Evolutionary conservation across 2,797 vertebrate species (phyloP).

Genomic region (Acomys russatus): DNA sequence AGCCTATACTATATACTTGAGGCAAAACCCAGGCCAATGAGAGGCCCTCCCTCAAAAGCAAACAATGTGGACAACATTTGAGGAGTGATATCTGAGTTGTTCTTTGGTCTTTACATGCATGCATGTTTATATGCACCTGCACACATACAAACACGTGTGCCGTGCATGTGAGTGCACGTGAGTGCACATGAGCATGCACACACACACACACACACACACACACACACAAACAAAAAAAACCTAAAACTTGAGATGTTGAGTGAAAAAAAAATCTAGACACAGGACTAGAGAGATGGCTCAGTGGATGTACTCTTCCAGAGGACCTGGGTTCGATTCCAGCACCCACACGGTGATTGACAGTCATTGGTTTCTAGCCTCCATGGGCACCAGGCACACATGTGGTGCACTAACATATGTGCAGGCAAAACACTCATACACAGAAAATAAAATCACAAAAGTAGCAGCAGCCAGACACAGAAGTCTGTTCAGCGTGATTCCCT

Average conservation of each 20-base stretch:
- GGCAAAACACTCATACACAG: background rate
- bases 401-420: background rate
- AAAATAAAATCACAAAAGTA: background rate
- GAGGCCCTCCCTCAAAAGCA: background rate
- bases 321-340: background rate
- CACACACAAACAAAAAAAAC: background rate
- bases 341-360: background rate
- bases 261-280: background rate
- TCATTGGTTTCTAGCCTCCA: no score
- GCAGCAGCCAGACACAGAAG: background rate
- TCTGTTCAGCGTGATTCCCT: background rate
- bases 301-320: background rate
- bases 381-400: background rate
- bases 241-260: background rate
- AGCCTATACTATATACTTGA: background rate
- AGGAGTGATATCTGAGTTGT: background rate
- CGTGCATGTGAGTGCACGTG: no score
- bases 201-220: background rate
- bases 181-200: background rate
- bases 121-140: background rate
- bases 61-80: background rate
- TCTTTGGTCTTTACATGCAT: background rate
- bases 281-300: background rate
- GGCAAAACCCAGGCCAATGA: background rate
- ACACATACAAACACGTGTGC: background rate